Base-by-base conservation (phyloP, 2,113 vertebrate genomes). In the Gnathonemus longibarbis region DNA sequence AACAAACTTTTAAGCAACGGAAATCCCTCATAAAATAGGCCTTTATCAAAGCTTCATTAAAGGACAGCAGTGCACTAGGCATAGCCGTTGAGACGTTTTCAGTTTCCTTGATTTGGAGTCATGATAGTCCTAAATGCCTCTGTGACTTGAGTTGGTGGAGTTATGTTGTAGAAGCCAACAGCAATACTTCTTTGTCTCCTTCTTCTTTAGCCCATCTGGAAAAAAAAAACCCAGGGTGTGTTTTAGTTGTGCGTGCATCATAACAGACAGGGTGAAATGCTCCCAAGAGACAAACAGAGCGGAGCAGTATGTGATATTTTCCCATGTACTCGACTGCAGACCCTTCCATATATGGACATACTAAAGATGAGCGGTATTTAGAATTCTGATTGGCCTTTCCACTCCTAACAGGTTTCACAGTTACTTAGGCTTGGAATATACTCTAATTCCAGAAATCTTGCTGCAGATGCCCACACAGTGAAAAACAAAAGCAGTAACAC, bases 1-100 rank as follows among this genome's bases (percentile, higher is more conserved):
- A 39, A 31, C 89, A 89, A 53, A 49, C 87, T 70, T 74, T 3
- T n/a, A 42, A 91, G 52, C 35, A 70, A 46, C 90, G 91, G 92
- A 92, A 80, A 77, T 56, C 53, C 53, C 53, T 56, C 53, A 56
- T 66, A 66, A 66, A 31, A 27, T 27, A 27, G 62, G 62, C n/a
- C 58, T 66, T 66, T 27, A 11, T 66, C 58, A 66, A 27, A 66
- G n/a, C n/a, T 11, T 27, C 62, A 27, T 66, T n/a, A 66, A 10
- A 66, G 62, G 62, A 91, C 92, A 80, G 92, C 91, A 93, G 91
- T 91, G 90, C 91, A 90, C 91, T 94, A 17, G 35, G 77, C 39
- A 83, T 15, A 86, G 46, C 84, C 5, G 84, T 49, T 7, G 85
- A 87, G 45, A 35, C 9, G 2, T 24, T 46, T 84, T 84, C 45